Evolutionary conservation across 1,140 invertebrate species (phyloP).

Genomic region (Onthophagus taurus): DNA sequence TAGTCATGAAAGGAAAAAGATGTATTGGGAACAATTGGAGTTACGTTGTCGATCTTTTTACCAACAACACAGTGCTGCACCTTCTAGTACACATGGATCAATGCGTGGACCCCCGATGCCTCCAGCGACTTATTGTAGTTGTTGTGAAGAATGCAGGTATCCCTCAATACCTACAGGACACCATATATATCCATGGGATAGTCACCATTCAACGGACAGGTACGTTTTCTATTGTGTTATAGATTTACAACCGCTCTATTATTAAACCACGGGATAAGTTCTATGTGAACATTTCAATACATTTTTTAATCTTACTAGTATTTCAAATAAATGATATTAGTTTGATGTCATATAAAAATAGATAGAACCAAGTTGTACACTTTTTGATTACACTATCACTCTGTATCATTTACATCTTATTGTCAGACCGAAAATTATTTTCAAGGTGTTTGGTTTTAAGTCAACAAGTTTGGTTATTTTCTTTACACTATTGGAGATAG

Average conservation of each 20-base stretch:
- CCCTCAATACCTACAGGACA: conserved; percentile 42
- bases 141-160: conserved; percentile 62
- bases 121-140: conserved; percentile 49
- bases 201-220: conserved; percentile 37
- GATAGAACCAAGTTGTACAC: too few species aligned
- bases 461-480: too few species aligned
- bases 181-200: conserved; percentile 42
- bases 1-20: conserved; percentile 85
- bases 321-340: too few species aligned
- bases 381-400: too few species aligned
- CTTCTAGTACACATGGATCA: conserved; percentile 39
- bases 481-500: too few species aligned
- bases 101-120: conserved; percentile 33
- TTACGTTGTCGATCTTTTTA: conserved; percentile 70
- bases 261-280: not conserved
- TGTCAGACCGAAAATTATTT: too few species aligned
- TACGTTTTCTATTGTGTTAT: conserved; percentile 17
- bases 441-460: too few species aligned
- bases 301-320: too few species aligned
- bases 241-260: not conserved
- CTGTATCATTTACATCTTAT: too few species aligned
- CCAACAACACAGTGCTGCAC: conserved; percentile 40
- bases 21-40: conserved; percentile 88
- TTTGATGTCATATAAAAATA: too few species aligned
- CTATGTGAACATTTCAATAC: too few species aligned